Evolutionary conservation across 2,888 invertebrate genomes (phyloP).

Genomic region (Lycaena phlaeas): DNA sequence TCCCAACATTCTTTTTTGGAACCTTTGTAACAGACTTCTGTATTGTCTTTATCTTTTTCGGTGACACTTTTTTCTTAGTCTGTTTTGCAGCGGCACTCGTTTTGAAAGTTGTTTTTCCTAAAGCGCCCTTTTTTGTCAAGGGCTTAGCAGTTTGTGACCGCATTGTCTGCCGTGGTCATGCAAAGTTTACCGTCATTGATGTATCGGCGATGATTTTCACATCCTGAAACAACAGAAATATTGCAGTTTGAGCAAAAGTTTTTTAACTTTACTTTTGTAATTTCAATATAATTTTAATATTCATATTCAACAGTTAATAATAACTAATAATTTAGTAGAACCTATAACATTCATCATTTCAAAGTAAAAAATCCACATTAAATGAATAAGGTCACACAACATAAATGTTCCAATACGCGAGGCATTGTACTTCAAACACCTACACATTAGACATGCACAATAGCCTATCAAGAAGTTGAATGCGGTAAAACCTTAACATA

Average conservation of each 20-base stretch:
- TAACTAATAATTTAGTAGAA: too few relatives aligned
- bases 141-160: slow-evolving; percentile 64
- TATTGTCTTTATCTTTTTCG: slow-evolving; percentile 47
- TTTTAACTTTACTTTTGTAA: not conserved
- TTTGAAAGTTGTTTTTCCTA: slow-evolving; percentile 50
- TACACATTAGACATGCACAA: slow-evolving; percentile 1
- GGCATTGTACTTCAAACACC: slow-evolving; percentile 2
- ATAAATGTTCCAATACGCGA: slow-evolving; percentile 3
- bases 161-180: slow-evolving; percentile 56
- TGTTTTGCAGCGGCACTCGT: slow-evolving; percentile 34
- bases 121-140: slow-evolving; percentile 56
- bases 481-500: too few relatives aligned
- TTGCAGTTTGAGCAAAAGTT: not conserved
- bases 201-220: slow-evolving; percentile 39
- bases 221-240: slow-evolving; percentile 55
- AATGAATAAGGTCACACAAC: slow-evolving; percentile 31
- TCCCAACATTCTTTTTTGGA: slow-evolving; percentile 35
- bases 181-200: slow-evolving; percentile 49
- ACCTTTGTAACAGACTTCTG: slow-evolving; percentile 41
- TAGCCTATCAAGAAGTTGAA: slow-evolving; percentile 4
- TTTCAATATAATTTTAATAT: too few relatives aligned
- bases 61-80: slow-evolving; percentile 41
- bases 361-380: slow-evolving; percentile 42
- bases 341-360: too few relatives aligned
- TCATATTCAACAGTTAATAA: too few relatives aligned